Percentiles rank a stretch among this genome's conserved stretches.
These are phyloP conservation scores for Mesitornis unicolor DNA, from an alignment of 2,113 vertebrate genomes.

Conservation along the genomic window DNA sequence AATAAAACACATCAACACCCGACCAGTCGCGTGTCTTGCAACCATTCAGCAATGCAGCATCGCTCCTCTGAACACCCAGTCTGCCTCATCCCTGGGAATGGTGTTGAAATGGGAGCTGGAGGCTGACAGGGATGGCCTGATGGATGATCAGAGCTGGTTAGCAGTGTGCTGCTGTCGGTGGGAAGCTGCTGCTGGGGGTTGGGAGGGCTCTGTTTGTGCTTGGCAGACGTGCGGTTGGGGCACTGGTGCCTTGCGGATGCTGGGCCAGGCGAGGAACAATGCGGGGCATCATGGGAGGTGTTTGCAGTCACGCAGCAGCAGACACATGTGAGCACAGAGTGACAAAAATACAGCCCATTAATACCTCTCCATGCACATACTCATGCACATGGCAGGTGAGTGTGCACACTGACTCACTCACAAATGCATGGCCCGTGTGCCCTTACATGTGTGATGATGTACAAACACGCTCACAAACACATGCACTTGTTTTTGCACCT, in stretches of 20 bases:
- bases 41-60: accelerated
- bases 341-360: not conserved
- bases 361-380: accelerated
- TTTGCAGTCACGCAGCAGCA: not conserved
- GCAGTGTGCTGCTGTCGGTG: not conserved
- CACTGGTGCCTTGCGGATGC: accelerated
- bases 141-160: accelerated
- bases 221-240: accelerated
- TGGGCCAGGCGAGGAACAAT: accelerated
- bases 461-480: not conserved
- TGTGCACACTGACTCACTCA: accelerated
- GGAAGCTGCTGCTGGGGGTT: accelerated
- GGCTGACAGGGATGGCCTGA: accelerated
- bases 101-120: not conserved
- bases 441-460: not conserved
- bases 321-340: not conserved
- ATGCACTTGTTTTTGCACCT: accelerated
- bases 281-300: not conserved
- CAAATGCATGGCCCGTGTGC: accelerated
- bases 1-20: not conserved
- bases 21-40: accelerated
- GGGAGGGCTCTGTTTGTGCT: not conserved
- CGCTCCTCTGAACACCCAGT: accelerated
- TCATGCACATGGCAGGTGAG: accelerated
- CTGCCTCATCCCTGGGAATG: not conserved